These are phyloP conservation scores for Halichoeres trimaculatus DNA, from an alignment of 2,113 vertebrate genomes.

Conservation along the genomic window DNA sequence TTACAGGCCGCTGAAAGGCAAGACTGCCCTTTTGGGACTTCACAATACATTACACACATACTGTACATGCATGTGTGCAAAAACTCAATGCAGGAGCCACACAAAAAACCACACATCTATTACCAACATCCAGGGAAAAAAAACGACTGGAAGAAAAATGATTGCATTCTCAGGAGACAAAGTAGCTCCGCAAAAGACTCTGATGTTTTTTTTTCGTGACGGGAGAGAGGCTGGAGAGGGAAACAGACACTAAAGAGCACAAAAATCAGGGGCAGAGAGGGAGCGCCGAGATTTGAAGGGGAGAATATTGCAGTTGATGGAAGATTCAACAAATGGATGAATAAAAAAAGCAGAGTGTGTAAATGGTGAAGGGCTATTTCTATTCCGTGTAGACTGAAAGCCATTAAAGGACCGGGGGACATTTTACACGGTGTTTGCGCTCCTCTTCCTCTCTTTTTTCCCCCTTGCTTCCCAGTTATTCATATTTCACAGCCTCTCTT, in stretches of 20 bases:
- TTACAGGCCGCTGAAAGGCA: conserved; percentile 44
- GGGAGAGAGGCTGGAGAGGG: conserved; percentile 28
- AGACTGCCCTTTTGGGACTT: conserved; percentile 19
- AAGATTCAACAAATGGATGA: conserved; percentile 32
- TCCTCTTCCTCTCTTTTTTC: neutral
- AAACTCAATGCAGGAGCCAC: conserved; percentile 8
- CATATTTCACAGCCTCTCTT: conserved; percentile 23
- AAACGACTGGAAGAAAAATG: conserved; percentile 48
- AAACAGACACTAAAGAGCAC: conserved; percentile 28
- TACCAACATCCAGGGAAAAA: conserved; percentile 26
- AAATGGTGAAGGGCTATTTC: conserved; percentile 24
- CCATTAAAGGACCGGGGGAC: conserved; percentile 14
- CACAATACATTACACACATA: conserved; percentile 10
- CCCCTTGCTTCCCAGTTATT: conserved; percentile 17
- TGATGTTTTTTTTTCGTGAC: conserved; percentile 48
- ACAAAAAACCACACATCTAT: conserved; percentile 21
- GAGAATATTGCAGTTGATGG: conserved; percentile 6
- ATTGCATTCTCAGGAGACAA: conserved; percentile 57
- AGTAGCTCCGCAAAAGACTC: conserved; percentile 35
- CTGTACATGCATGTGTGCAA: neutral
- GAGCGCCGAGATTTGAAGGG: neutral
- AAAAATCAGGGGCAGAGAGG: conserved; percentile 24
- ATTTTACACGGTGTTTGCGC: neutral
- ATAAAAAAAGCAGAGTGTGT: conserved; percentile 15
- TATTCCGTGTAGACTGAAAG: conserved; percentile 10